Evolutionary conservation across 2,797 vertebrate species (phyloP).

Genomic region (Takifugu rubripes): DNA sequence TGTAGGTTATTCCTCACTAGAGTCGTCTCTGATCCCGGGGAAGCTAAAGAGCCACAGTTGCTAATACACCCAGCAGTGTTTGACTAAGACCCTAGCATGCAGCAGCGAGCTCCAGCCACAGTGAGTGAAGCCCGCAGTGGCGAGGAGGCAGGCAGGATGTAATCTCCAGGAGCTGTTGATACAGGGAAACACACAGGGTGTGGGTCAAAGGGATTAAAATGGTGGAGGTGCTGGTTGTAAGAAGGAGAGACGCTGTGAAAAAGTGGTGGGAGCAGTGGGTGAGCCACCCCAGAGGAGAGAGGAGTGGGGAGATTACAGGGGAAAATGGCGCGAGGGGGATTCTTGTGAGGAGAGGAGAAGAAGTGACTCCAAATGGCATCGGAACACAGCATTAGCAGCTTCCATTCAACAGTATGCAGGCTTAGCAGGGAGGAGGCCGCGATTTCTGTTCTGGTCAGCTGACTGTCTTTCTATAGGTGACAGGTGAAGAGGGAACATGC

Average conservation of each 20-base stretch:
- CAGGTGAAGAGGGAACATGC: slow-evolving; percentile 30
- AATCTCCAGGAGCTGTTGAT: slow-evolving; percentile 79
- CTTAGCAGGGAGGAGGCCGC: slow-evolving; percentile 57
- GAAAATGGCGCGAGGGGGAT: slow-evolving; percentile 67
- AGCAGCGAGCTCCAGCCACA: slow-evolving; percentile 41
- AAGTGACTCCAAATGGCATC: slow-evolving; percentile 73
- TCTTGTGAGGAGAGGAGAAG: slow-evolving; percentile 59
- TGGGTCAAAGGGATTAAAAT: slow-evolving; percentile 82
- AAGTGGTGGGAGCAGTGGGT: slow-evolving; percentile 71
- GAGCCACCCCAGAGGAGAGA: slow-evolving; percentile 74
- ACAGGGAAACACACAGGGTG: slow-evolving; percentile 76
- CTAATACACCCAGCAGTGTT: slow-evolving; percentile 61
- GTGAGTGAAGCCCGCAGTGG: slow-evolving; percentile 60
- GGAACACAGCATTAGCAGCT: slow-evolving; percentile 72
- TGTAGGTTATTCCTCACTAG: slow-evolving; percentile 16
- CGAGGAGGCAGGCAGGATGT: slow-evolving; percentile 69
- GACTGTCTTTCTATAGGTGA: slow-evolving; percentile 35
- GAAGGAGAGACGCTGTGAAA: slow-evolving; percentile 66
- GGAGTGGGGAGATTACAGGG: slow-evolving; percentile 75
- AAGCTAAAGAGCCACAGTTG: slow-evolving; percentile 55
- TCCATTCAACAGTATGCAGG: slow-evolving; percentile 73
- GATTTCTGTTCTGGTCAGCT: slow-evolving; percentile 36
- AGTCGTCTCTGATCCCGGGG: slow-evolving; percentile 23
- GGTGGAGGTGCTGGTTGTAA: slow-evolving; percentile 75
- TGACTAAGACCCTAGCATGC: slow-evolving; percentile 60